Evolutionary conservation across 2,888 invertebrate species (phyloP).

Genomic region (Drosophila buzzatii): DNA sequence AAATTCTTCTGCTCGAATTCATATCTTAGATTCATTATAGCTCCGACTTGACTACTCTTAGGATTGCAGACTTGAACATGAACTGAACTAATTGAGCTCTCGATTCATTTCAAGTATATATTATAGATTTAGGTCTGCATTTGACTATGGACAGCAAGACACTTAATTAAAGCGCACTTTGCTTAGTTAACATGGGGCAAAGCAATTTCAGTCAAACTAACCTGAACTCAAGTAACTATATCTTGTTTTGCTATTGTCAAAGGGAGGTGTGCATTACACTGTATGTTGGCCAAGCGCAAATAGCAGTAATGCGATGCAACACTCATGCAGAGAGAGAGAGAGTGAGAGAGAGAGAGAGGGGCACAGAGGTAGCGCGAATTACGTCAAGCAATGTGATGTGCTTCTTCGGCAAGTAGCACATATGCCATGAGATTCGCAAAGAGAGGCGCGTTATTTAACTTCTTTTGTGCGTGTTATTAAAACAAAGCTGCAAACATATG

Average conservation of each 20-base stretch:
- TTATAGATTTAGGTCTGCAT: background rate
- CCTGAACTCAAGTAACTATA: slow-evolving; percentile 6
- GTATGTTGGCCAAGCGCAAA: slow-evolving; percentile 15
- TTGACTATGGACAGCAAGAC: background rate
- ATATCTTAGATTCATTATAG: too few relatives aligned
- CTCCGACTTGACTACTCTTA: background rate
- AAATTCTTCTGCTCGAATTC: too few relatives aligned
- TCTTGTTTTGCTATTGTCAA: background rate
- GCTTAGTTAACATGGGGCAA: background rate
- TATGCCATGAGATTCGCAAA: slow-evolving; percentile 39
- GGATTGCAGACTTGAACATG: background rate
- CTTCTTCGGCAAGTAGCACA: background rate
- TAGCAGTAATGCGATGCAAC: slow-evolving; percentile 11
- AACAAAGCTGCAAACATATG: slow-evolving; percentile 33
- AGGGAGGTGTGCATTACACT: slow-evolving; percentile 11
- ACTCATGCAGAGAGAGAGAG: background rate
- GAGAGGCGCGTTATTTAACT: slow-evolving; percentile 38
- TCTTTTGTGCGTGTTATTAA: slow-evolving; percentile 32
- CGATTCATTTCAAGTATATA: background rate
- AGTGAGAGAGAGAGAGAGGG: background rate
- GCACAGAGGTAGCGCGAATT: background rate
- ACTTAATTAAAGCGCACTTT: slow-evolving; percentile 13
- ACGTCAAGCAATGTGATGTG: slow-evolving; percentile 23
- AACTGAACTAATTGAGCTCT: background rate
- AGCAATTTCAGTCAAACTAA: background rate